These are phyloP conservation scores for Mugil cephalus DNA, from an alignment of 2,113 vertebrate species.

Conservation along the genomic window DNA sequence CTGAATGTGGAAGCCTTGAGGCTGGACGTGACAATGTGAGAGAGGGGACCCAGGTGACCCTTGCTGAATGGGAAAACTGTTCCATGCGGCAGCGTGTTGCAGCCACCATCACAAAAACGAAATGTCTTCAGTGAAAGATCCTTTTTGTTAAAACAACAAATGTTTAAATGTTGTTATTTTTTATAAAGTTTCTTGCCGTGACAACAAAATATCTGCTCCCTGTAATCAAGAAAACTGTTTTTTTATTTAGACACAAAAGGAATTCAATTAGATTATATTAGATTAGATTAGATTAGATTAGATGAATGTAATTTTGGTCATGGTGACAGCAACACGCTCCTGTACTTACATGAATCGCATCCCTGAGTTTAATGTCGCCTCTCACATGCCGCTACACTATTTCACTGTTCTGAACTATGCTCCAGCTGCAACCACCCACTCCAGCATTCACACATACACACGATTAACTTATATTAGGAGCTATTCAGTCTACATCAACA, in stretches of 20 bases:
- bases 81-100: conserved; percentile 9
- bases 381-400: conserved; percentile 49
- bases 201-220: not conserved
- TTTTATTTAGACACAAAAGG: not conserved
- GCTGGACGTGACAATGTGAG: conserved; percentile 75
- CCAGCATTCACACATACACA: conserved; percentile 43
- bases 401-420: conserved; percentile 56
- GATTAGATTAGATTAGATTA: too few species aligned
- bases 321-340: not conserved
- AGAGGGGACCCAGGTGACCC: conserved; percentile 68
- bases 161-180: conserved; percentile 2
- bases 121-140: conserved; percentile 15
- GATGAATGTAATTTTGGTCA: not conserved
- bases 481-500: conserved; percentile 37
- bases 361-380: conserved; percentile 69
- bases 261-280: conserved; percentile 16
- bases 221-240: not conserved
- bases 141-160: not conserved
- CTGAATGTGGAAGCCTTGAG: conserved; percentile 77
- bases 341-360: conserved; percentile 69
- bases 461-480: conserved; percentile 49
- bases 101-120: conserved; percentile 20
- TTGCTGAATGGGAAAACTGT: conserved; percentile 76
- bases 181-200: conserved; percentile 1
- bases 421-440: conserved; percentile 53